A percentile compares a stretch with the other conserved stretches of the same genome.
Evolutionary conservation across 2,888 invertebrate species (phyloP).

Genomic region (Lydus trimaculatus): DNA sequence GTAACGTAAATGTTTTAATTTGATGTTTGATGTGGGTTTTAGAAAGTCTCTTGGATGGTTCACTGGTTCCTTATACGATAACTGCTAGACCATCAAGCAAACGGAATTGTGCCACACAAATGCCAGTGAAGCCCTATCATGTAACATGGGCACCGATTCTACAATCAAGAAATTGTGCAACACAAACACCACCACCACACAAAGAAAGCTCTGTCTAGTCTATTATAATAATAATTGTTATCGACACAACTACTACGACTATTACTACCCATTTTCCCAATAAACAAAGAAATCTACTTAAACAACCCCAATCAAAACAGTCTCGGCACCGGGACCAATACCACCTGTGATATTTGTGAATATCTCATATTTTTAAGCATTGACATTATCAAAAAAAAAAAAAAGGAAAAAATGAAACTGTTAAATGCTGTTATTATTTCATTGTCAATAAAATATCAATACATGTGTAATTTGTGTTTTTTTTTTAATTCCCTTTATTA

Average conservation of each 20-base stretch:
- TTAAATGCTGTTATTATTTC: constrained; percentile 59
- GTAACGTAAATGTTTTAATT: neutral
- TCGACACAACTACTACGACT: neutral
- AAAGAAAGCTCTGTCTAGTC: constrained; percentile 61
- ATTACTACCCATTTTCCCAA: neutral
- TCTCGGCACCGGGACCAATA: constrained; percentile 61
- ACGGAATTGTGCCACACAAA: constrained; percentile 60
- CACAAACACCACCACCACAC: constrained; percentile 59
- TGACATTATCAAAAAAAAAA: constrained; percentile 52
- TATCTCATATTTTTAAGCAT: constrained; percentile 59
- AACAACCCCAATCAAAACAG: constrained; percentile 53
- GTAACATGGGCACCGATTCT: constrained; percentile 61
- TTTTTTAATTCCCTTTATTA: neutral
- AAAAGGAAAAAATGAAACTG: constrained; percentile 51
- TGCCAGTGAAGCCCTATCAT: constrained; percentile 61
- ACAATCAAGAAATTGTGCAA: constrained; percentile 59
- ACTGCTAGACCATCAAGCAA: constrained; percentile 57
- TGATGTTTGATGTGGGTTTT: constrained; percentile 28
- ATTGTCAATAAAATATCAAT: constrained; percentile 61
- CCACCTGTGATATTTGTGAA: constrained; percentile 63
- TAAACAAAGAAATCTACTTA: neutral
- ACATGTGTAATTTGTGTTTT: constrained; percentile 37
- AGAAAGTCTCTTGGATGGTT: constrained; percentile 54
- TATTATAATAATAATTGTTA: constrained; percentile 16
- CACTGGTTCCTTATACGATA: constrained; percentile 57